A percentile compares a stretch with the other conserved stretches of the same genome.
Evolutionary conservation across 2,888 invertebrate genomes (phyloP).

Genomic region (Conops quadrifasciatus): DNA sequence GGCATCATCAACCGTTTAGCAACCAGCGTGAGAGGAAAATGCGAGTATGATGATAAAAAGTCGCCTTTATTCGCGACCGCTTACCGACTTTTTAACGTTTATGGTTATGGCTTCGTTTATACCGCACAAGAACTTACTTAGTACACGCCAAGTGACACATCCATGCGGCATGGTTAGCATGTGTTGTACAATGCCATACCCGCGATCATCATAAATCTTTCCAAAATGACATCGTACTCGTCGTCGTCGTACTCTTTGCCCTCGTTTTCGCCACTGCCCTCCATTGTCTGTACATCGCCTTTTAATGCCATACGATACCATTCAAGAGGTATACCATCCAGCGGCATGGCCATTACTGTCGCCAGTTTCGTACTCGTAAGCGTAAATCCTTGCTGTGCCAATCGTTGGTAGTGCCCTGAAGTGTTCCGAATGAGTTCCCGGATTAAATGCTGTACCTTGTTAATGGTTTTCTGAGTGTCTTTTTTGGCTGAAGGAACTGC

Average conservation of each 20-base stretch:
- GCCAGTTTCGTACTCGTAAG: constrained; percentile 3
- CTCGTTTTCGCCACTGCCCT: constrained; percentile 16
- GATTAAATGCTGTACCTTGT: constrained; percentile 14
- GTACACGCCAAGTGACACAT: too few species aligned
- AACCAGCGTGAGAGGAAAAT: not conserved
- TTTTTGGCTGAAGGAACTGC: not conserved
- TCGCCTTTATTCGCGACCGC: constrained; percentile 15
- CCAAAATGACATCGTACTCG: not conserved
- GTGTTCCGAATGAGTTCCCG: constrained; percentile 8
- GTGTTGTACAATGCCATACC: too few species aligned
- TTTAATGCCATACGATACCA: too few species aligned
- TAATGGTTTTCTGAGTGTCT: not conserved
- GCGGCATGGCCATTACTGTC: not conserved
- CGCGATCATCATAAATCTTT: not conserved
- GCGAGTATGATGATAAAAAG: not conserved
- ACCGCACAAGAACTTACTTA: too few species aligned
- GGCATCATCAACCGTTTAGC: too few species aligned
- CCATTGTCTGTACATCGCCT: too few species aligned
- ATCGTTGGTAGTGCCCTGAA: not conserved
- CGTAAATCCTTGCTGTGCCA: constrained; percentile 13
- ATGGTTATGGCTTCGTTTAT: constrained; percentile 3
- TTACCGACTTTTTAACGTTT: constrained; percentile 10
- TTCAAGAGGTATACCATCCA: not conserved
- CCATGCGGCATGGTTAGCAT: too few species aligned
- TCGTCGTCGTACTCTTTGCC: constrained; percentile 2